Evolutionary conservation across 2,797 vertebrate species (phyloP), one percentile per base, ranked within the genome.

Genomic region (Agapornis canus): DNA sequence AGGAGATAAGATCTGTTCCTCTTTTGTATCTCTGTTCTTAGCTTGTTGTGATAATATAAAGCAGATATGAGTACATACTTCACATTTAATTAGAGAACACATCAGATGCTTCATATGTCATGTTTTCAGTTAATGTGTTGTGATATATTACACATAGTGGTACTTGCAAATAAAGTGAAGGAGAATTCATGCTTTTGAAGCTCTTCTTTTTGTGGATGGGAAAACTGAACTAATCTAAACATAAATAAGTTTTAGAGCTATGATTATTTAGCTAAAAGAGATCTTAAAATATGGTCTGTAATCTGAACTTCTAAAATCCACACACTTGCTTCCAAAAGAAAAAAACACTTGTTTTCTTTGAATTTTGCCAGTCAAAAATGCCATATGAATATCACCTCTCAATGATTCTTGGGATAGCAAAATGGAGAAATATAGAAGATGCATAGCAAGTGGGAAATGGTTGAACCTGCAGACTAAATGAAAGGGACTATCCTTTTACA

Each of bases 371-470:
- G 13, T 71, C 2, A 0, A 32, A 73, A 70, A 56, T 56, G 11
- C 15, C 5, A 0, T 16, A 2, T 68, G 66, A 69, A 14, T 59
- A 45, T 77, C 26, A 27, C 37, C 13, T 52, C 12, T 52, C 7
- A 4, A 2, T 43, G 23, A 39, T 48, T 73, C 6, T 29, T 0
- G 0, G 32, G 12, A 10, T 10, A 31, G 20, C n/a, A 26, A 63
- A 61, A 31, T 1, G 32, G 40, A 52, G 39, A 60, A 27, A 22
- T 69, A 17, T 0, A 56, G 21, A 26, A 13, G 69, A 6, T 47
- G 16, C 4, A 3, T 11, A 7, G 40, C 45, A 35, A 32, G 52
- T 57, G 20, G 31, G 15, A 37, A 31, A 11, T 17, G 11, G 5
- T 9, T 76, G 31, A 66, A 60, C 52, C 7, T 25, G 21, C 35